A percentile compares a stretch with the other conserved stretches of the same genome.
phyloP scores from a whole-genome alignment of 2,113 vertebrate genomes.

The Cynoglossus semilaevis region DNA sequence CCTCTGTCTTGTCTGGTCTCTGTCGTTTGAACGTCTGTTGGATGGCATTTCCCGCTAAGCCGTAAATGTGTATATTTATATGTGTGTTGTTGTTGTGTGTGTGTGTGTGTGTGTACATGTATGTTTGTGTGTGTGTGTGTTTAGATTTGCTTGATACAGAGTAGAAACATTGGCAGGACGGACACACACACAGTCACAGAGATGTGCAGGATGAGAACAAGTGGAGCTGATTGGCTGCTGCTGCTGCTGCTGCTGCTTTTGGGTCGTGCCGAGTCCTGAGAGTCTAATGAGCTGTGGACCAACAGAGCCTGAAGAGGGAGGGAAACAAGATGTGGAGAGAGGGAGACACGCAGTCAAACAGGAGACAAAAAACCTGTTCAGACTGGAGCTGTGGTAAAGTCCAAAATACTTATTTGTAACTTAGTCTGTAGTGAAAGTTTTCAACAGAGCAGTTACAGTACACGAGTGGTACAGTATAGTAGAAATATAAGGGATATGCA shows the following conservation, averaged over 20 bases:
- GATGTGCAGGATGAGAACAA: conserved; percentile 9
- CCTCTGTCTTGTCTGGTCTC: conserved; percentile 1
- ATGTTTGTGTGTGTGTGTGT: conserved; percentile 6
- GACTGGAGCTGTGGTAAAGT: not conserved
- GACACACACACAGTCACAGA: conserved; percentile 42
- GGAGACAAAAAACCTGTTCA: not conserved
- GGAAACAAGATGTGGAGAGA: too few species aligned
- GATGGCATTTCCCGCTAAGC: conserved; percentile 35
- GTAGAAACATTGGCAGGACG: conserved; percentile 31
- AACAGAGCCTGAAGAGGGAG: conserved; percentile 43
- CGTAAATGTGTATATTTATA: conserved; percentile 12
- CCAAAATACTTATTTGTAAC: not conserved
- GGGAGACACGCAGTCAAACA: not conserved
- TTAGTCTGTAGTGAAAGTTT: too few species aligned
- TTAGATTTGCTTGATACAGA: conserved; percentile 41
- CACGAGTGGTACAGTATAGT: too few species aligned
- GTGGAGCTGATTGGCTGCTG: conserved; percentile 10
- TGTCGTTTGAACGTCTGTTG: conserved; percentile 29
- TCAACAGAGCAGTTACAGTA: too few species aligned
- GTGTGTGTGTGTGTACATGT: conserved; percentile 7
- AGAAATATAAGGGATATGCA: too few species aligned
- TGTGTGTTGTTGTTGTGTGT: conserved; percentile 8
- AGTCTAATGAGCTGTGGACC: conserved; percentile 54
- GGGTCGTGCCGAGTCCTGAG: conserved; percentile 39
- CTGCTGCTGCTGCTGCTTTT: conserved; percentile 42